Percentiles rank a stretch among this genome's conserved stretches.
phyloP scores from a whole-genome alignment of 2,113 vertebrate genomes.

The Oreochromis spilurus region DNA sequence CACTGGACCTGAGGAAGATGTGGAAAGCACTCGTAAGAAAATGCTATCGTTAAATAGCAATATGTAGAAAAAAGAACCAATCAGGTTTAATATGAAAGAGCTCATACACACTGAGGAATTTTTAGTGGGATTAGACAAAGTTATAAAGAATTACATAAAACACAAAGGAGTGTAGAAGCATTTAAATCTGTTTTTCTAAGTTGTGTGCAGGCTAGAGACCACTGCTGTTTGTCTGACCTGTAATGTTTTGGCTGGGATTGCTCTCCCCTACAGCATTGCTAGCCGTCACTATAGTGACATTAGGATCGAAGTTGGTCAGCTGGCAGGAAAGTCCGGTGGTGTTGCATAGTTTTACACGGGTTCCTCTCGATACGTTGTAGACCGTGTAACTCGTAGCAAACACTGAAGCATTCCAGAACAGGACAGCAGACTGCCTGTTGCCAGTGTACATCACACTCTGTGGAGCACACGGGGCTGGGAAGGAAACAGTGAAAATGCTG shows the following conservation, averaged over 20 bases:
- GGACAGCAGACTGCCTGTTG: not conserved
- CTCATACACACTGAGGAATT: not conserved
- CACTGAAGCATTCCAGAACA: conserved; percentile 59
- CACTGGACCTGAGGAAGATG: conserved; percentile 7
- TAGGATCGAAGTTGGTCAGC: conserved; percentile 1
- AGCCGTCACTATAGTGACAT: conserved; percentile 54
- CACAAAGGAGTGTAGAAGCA: not conserved
- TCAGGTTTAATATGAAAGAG: not conserved
- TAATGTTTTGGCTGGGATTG: conserved; percentile 12
- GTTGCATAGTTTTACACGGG: conserved; percentile 37
- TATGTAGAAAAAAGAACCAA: not conserved
- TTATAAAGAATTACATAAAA: not conserved
- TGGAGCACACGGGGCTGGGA: conserved; percentile 68
- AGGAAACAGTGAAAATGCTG: not conserved
- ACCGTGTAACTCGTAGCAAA: conserved; percentile 62
- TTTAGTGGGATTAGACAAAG: not conserved
- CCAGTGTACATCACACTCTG: conserved; percentile 28
- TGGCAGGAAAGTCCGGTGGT: conserved; percentile 58
- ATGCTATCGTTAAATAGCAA: not conserved
- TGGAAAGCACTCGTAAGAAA: not conserved
- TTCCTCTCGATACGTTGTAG: not conserved
- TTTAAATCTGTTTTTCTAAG: not conserved
- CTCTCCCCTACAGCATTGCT: conserved; percentile 69
- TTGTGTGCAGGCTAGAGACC: not conserved
- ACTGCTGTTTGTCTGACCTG: conserved; percentile 34